Conservation (phyloP, 1,140 invertebrate species). For the Andricus grossulariae region DNA sequence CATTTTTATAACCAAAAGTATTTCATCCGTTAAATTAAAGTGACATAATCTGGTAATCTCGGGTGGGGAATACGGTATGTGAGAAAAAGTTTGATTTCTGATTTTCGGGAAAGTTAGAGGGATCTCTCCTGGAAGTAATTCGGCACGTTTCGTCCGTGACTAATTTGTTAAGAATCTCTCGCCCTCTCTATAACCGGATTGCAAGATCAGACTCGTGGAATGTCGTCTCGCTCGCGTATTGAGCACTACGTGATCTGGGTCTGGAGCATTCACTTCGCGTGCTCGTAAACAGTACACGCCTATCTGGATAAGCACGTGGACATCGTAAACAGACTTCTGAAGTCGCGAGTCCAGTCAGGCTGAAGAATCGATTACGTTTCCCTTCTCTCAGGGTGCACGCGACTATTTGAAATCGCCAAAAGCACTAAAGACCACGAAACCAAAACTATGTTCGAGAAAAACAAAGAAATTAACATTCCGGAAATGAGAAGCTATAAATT, state of each 20-base stretch:
- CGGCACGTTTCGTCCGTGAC: conserved; percentile 51
- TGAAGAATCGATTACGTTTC: conserved; percentile 50
- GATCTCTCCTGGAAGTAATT: conserved; percentile 46
- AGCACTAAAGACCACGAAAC: conserved; percentile 38
- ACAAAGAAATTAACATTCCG: too few species aligned
- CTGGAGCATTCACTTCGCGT: conserved; percentile 37
- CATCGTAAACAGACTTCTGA: conserved; percentile 46
- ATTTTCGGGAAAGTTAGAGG: conserved; percentile 14
- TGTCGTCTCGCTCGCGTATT: conserved; percentile 49
- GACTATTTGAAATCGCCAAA: conserved; percentile 41
- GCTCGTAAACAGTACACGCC: conserved; percentile 48
- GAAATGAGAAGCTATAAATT: too few species aligned
- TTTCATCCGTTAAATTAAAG: too few species aligned
- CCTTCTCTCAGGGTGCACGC: background rate
- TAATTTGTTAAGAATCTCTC: conserved; percentile 55
- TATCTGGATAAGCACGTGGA: conserved; percentile 52
- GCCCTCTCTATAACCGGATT: conserved; percentile 46
- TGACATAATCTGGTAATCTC: background rate
- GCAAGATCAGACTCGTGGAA: conserved; percentile 51
- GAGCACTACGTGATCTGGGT: conserved; percentile 51
- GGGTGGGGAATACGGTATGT: background rate
- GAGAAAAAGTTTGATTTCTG: background rate
- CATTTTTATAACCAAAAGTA: too few species aligned
- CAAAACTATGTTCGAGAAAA: background rate
- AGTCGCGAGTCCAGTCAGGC: conserved; percentile 41